Percentiles rank a stretch among this genome's conserved stretches.
Conservation (phyloP, 2,888 invertebrate genomes). For the Cacoxenus indagator region DNA sequence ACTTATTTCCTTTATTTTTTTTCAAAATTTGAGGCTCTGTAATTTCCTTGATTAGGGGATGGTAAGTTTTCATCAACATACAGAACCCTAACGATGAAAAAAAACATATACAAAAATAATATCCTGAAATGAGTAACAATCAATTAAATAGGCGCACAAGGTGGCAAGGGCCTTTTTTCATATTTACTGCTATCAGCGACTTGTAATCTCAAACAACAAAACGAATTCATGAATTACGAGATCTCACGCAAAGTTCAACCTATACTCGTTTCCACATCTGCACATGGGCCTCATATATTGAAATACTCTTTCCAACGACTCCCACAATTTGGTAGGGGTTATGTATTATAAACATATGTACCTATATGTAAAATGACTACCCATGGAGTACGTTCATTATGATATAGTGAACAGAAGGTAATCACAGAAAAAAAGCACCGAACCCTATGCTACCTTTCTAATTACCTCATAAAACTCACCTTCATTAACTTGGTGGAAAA, state of each 20-base stretch:
- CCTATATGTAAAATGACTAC: not conserved
- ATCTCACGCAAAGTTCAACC: conserved; percentile 18
- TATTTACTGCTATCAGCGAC: conserved; percentile 4
- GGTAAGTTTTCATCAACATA: too few species aligned
- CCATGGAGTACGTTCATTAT: not conserved
- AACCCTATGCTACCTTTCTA: conserved; percentile 9
- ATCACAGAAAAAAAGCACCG: not conserved
- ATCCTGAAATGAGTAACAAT: not conserved
- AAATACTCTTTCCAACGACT: not conserved
- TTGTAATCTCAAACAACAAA: conserved; percentile 12
- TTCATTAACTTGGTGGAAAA: conserved; percentile 18
- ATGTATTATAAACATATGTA: not conserved
- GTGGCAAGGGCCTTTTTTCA: not conserved
- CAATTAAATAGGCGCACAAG: not conserved
- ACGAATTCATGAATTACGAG: not conserved
- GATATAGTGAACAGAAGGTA: not conserved
- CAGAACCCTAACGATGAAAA: too few species aligned
- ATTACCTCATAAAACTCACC: conserved; percentile 27
- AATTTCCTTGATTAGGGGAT: too few species aligned
- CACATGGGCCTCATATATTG: not conserved
- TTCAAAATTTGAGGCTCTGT: too few species aligned
- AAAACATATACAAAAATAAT: too few species aligned
- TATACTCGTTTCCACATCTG: conserved; percentile 12
- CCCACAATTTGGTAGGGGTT: too few species aligned
- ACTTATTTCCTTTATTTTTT: too few species aligned